Base-by-base conservation (phyloP, 2,113 vertebrate species). In the Scomber japonicus region DNA sequence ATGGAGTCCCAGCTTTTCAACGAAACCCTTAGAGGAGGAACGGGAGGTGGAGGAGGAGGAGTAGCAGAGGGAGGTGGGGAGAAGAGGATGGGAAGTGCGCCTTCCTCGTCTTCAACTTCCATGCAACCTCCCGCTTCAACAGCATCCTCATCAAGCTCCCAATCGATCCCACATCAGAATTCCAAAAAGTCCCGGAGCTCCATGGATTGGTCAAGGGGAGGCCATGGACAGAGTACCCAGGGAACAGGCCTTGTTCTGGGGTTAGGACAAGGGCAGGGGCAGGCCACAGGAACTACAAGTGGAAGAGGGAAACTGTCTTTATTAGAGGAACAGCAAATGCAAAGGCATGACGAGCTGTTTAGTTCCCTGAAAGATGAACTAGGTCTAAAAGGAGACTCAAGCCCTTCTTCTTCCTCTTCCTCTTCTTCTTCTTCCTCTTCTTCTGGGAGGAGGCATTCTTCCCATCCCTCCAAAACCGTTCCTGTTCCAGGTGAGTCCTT, bases 261-360 rank as follows among this genome's bases (percentile, higher is more conserved):
- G 71, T 94, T 96, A 62, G 92, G 95, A 53, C 88, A 92, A 91
- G 83, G 92, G 85, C 75, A 96, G 75, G 94, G 75, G 11, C 90
- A 73, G 69, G 76, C 71, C 27, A 53, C 86, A 0, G 85, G 91
- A 67, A 94, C 96, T 65, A 77, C 95, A 8, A 70, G 87, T 15
- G 95, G 86, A 75, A 92, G 97, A 81, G 93, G 95, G 45, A 97
- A 97, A 84, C 95, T 96, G 27, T 88, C 93, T 24, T 83, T 94
- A 11, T 94, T 83, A 44, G 91, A 97, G 8, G 97, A 98, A 15
- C 96, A 95, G 70, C 80, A 95, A 6, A 94, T 94, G 87, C 91
- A 96, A 78, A 93, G 95, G 46, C 94, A 96, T 0, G 96, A 97
- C 82, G 97, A 98, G 30, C 94, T 96, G 64, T 97, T 97, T 21